Percentiles rank a stretch among this genome's conserved stretches.
Evolutionary conservation across 2,888 invertebrate genomes (phyloP).

Genomic region (Nebria salina): DNA sequence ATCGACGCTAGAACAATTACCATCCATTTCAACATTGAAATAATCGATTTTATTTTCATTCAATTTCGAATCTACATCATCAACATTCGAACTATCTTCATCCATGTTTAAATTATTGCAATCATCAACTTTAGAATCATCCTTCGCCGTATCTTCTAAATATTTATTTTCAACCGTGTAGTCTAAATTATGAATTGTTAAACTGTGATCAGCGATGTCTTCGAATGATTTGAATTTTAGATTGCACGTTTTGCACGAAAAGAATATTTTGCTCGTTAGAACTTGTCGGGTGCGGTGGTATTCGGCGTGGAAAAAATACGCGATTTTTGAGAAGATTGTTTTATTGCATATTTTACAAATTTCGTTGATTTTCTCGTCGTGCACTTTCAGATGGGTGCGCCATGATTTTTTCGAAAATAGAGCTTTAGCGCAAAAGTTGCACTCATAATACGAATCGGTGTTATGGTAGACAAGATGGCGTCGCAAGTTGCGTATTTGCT

Average conservation of each 20-base stretch:
- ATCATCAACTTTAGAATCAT: background rate
- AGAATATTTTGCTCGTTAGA: constrained; percentile 19
- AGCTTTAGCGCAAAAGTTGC: constrained; percentile 22
- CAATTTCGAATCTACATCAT: background rate
- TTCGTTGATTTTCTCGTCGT: constrained; percentile 30
- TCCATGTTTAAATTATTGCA: constrained; percentile 2
- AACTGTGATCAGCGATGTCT: constrained; percentile 25
- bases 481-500: constrained; percentile 28
- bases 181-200: constrained; percentile 9
- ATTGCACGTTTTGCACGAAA: constrained; percentile 24
- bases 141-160: background rate
- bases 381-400: constrained; percentile 27
- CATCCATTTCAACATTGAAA: background rate
- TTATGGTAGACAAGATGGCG: constrained; percentile 40
- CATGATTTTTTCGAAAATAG: constrained; percentile 40
- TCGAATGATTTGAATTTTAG: constrained; percentile 14
- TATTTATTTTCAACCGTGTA: constrained; percentile 21
- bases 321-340: constrained; percentile 18
- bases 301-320: constrained; percentile 27
- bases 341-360: constrained; percentile 42
- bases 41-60: background rate
- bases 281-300: constrained; percentile 29
- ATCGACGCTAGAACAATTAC: background rate
- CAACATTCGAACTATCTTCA: background rate
- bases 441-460: constrained; percentile 29